Conservation (phyloP, 2,113 vertebrate genomes). For the Grammomys dolichurus region DNA sequence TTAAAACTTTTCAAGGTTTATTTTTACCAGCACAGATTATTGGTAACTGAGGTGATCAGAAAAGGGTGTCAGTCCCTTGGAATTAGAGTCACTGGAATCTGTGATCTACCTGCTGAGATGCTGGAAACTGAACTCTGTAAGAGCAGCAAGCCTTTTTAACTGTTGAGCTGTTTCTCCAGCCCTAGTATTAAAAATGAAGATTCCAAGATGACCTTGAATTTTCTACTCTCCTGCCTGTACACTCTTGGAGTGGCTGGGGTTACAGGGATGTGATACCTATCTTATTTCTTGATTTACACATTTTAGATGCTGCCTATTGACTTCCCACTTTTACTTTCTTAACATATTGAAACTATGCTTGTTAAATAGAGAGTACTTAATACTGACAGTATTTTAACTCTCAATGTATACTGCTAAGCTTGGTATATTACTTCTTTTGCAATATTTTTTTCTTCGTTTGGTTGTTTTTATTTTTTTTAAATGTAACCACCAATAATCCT, state of each 20-base stretch:
- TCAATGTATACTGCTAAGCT: neutral
- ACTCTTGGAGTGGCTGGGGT: neutral
- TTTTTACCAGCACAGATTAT: neutral
- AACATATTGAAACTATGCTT: conserved; percentile 35
- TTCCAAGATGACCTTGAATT: neutral
- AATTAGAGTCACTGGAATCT: neutral
- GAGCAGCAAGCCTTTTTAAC: neutral
- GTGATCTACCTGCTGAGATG: neutral
- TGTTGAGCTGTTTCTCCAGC: neutral
- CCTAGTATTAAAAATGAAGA: neutral
- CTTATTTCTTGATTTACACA: conserved; percentile 14
- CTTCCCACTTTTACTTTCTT: conserved; percentile 38
- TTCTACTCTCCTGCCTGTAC: neutral
- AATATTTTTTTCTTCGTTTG: conserved; percentile 26
- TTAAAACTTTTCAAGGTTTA: neutral
- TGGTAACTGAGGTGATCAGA: neutral
- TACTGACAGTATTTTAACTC: neutral
- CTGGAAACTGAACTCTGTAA: neutral
- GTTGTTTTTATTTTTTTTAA: neutral
- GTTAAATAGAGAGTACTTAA: conserved; percentile 19
- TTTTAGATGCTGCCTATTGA: conserved; percentile 44
- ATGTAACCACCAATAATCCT: conserved; percentile 6
- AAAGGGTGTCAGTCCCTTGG: neutral
- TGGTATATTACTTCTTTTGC: neutral
- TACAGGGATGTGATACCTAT: neutral